These are phyloP conservation scores for Autographa pulchrina DNA, from an alignment of 2,888 invertebrate species.

Conservation along the genomic window DNA sequence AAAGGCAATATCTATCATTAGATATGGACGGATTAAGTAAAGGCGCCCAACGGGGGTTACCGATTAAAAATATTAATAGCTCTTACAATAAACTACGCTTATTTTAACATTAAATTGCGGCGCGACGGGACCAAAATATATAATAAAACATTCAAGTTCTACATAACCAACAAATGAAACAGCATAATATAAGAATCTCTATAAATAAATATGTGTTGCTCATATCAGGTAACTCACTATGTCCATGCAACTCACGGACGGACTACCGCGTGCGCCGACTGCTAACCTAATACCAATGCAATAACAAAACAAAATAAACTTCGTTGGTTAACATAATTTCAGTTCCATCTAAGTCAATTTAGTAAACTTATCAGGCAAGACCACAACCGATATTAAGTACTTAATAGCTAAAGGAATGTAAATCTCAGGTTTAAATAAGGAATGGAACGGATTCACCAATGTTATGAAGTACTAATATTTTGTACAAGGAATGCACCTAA, in stretches of 20 bases:
- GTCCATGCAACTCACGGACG: conserved; percentile 75
- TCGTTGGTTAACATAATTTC: conserved; percentile 89
- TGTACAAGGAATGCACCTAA: conserved; percentile 55
- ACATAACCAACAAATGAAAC: conserved; percentile 85
- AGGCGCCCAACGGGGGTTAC: conserved; percentile 88
- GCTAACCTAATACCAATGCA: conserved; percentile 77
- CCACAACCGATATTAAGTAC: conserved; percentile 90
- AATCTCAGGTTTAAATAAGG: conserved; percentile 73
- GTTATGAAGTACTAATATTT: conserved; percentile 66
- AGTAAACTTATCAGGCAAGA: conserved; percentile 90
- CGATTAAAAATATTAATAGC: conserved; percentile 87
- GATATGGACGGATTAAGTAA: conserved; percentile 89
- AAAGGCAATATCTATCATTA: conserved; percentile 89
- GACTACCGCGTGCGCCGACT: conserved; percentile 71
- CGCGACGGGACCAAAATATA: conserved; percentile 78
- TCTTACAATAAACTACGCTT: conserved; percentile 77
- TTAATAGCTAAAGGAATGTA: conserved; percentile 88
- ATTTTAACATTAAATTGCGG: conserved; percentile 72
- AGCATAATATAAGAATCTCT: conserved; percentile 82
- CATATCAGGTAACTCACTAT: conserved; percentile 88
- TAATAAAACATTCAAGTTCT: conserved; percentile 74
- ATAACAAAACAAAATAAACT: conserved; percentile 83
- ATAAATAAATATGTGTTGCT: conserved; percentile 85
- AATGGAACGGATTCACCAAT: conserved; percentile 77
- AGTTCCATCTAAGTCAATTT: conserved; percentile 86